Evolutionary conservation across 2,113 vertebrate species (phyloP).

Genomic region (Gymnarchus niloticus): DNA sequence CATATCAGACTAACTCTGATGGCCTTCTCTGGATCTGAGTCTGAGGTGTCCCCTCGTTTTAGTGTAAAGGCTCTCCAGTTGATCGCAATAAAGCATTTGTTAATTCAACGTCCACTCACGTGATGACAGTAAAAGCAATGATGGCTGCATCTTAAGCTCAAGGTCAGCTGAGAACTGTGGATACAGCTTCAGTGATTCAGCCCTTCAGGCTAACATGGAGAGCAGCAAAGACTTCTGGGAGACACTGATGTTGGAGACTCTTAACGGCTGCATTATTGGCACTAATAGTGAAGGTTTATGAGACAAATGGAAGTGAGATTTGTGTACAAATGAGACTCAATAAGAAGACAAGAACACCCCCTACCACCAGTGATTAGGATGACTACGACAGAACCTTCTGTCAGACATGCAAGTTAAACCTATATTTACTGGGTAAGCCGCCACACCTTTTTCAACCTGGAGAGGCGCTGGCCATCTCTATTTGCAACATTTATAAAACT

Average conservation of each 20-base stretch:
- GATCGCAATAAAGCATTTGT: too few species aligned
- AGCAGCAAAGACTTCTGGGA: slow-evolving; percentile 19
- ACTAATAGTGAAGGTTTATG: slow-evolving; percentile 3
- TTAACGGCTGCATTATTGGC: slow-evolving; percentile 28
- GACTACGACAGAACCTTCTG: neutral
- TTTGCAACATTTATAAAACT: neutral
- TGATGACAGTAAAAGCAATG: neutral
- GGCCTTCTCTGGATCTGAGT: neutral
- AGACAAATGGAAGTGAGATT: neutral
- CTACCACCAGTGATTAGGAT: neutral
- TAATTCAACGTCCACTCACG: neutral
- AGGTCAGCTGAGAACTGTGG: slow-evolving; percentile 20
- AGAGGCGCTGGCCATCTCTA: neutral
- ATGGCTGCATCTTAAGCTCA: slow-evolving; percentile 20
- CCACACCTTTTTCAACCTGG: neutral
- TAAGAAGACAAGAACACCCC: neutral
- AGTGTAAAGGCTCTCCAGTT: neutral
- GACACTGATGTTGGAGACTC: slow-evolving; percentile 31
- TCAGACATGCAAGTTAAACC: neutral
- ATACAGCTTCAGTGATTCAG: neutral
- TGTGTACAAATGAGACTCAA: neutral
- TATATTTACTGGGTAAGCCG: neutral
- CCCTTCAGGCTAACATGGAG: slow-evolving; percentile 12
- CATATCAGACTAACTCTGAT: neutral
- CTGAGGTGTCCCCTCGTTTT: neutral